Conservation (phyloP, 2,113 vertebrate species). For the Suricata suricatta region DNA sequence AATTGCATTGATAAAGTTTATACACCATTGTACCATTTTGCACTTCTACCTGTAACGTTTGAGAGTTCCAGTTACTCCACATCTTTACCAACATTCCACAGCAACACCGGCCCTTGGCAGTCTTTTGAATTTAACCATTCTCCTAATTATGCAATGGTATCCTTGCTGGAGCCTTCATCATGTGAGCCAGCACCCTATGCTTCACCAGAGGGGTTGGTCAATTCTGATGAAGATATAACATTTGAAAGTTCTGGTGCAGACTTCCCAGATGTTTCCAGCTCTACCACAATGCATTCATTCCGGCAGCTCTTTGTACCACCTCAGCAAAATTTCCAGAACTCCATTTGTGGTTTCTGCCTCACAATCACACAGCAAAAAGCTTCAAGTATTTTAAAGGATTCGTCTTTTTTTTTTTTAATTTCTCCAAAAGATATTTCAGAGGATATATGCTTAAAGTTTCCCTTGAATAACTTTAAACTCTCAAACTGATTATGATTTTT, state of each 20-base stretch:
- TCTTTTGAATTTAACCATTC: neutral
- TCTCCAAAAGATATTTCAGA: neutral
- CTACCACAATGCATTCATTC: neutral
- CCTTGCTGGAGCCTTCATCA: neutral
- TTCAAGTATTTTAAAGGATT: neutral
- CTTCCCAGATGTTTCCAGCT: neutral
- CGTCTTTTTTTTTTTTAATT: neutral
- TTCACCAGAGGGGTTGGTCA: neutral
- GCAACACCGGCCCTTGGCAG: neutral
- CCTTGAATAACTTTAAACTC: neutral
- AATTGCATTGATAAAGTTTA: neutral
- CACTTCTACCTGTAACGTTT: neutral
- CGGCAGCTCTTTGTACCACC: neutral
- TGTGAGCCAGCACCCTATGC: neutral
- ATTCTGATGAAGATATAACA: neutral
- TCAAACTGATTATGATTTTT: neutral
- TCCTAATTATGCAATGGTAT: neutral
- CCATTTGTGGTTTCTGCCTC: neutral
- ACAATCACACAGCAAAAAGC: neutral
- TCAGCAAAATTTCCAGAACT: neutral
- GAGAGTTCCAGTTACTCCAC: neutral
- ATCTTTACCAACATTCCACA: neutral
- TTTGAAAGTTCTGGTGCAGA: neutral
- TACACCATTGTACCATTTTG: neutral
- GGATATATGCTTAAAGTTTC: neutral